These are phyloP conservation scores for Tolypeutes matacus DNA, from an alignment of 2,797 vertebrate genomes.

Conservation along the genomic window DNA sequence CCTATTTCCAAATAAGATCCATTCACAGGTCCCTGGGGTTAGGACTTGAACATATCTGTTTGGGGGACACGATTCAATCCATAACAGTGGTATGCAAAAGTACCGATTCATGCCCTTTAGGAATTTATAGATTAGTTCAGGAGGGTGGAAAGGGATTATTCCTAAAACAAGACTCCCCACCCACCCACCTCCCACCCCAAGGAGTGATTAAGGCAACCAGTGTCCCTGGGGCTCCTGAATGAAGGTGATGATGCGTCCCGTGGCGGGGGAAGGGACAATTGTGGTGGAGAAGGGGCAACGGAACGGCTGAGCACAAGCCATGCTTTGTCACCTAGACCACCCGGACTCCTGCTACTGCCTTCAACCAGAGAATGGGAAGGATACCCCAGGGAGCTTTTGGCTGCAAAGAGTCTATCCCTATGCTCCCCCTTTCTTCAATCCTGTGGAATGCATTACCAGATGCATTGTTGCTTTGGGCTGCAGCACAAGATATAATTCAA, in stretches of 20 bases:
- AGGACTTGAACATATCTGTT: too few relatives aligned
- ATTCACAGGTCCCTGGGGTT: too few relatives aligned
- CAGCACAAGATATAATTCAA: background rate
- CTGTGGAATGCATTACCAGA: background rate
- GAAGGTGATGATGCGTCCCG: background rate
- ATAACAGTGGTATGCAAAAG: background rate
- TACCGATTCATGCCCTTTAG: background rate
- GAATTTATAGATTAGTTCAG: background rate
- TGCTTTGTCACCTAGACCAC: background rate
- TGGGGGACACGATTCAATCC: too few relatives aligned
- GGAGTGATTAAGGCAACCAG: background rate
- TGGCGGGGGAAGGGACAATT: background rate
- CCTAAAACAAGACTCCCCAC: background rate
- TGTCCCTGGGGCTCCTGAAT: background rate
- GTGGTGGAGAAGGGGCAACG: background rate
- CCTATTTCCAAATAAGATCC: too few relatives aligned
- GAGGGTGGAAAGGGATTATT: background rate
- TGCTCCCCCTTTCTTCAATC: background rate
- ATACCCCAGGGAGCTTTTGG: background rate
- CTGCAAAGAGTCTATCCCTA: background rate
- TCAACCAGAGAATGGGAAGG: too few relatives aligned
- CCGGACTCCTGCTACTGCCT: background rate
- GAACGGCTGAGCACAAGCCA: accelerated
- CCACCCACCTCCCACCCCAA: too few relatives aligned
- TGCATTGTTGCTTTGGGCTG: background rate